Conservation (phyloP, 2,113 vertebrate genomes). For the Phyllostomus discolor region DNA sequence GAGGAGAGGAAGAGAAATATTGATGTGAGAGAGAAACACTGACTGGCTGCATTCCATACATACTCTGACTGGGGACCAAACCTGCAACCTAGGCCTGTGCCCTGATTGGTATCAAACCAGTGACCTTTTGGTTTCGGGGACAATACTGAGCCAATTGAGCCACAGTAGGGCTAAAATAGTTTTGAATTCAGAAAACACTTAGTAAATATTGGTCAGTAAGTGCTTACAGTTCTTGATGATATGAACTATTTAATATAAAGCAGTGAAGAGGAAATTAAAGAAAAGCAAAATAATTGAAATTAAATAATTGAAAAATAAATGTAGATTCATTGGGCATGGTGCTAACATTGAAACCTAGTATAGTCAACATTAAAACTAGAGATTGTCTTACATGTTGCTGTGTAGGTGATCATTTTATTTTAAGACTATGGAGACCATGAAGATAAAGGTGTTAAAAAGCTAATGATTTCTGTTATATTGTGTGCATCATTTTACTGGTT, state of each 20-base stretch:
- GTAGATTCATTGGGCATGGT: background rate
- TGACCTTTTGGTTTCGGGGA: too few relatives aligned
- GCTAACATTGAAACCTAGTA: background rate
- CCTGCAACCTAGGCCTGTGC: too few relatives aligned
- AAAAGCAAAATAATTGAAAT: constrained; percentile 14
- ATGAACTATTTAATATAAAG: background rate
- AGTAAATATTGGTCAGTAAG: background rate
- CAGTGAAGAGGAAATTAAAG: background rate
- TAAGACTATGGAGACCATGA: background rate
- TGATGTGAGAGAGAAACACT: too few relatives aligned
- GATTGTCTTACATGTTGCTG: background rate
- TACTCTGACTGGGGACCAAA: too few relatives aligned
- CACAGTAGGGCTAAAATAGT: background rate
- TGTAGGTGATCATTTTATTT: background rate
- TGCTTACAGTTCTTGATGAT: background rate
- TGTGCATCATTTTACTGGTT: background rate
- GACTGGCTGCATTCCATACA: too few relatives aligned
- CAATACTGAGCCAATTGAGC: too few relatives aligned
- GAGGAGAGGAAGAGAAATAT: too few relatives aligned
- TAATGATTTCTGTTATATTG: background rate
- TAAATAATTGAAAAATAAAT: background rate
- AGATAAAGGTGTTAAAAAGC: background rate
- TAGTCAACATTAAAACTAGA: background rate
- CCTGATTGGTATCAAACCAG: too few relatives aligned
- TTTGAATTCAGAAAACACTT: background rate